phyloP scores from a whole-genome alignment of 2,888 invertebrate genomes.

The Rhingia rostrata region DNA sequence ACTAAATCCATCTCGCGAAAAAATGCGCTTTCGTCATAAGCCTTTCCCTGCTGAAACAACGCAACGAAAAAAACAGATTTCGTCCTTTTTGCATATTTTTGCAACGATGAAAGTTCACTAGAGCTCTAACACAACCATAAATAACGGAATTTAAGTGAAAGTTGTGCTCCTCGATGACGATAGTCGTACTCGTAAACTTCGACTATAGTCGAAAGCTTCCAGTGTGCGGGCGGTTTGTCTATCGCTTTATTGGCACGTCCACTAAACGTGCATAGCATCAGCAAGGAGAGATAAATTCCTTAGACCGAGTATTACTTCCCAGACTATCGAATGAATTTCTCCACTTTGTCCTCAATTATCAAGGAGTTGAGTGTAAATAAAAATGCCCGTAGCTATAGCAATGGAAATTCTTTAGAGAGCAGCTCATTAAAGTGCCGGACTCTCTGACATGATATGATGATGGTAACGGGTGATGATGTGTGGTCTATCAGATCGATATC shows the following conservation, averaged over 20 bases:
- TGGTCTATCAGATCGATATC: constrained; percentile 64
- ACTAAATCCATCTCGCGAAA: too few relatives aligned
- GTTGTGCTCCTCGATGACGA: constrained; percentile 41
- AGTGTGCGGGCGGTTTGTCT: constrained; percentile 26
- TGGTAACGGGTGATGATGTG: constrained; percentile 19
- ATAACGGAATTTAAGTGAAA: constrained; percentile 61
- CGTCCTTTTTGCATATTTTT: constrained; percentile 15
- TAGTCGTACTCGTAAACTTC: constrained; percentile 1
- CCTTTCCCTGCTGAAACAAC: background rate
- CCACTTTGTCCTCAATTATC: constrained; percentile 68
- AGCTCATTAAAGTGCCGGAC: constrained; percentile 60
- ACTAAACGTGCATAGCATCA: constrained; percentile 60
- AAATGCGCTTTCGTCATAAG: background rate
- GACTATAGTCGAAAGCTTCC: constrained; percentile 28
- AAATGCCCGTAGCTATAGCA: constrained; percentile 31
- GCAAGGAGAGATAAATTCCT: constrained; percentile 56
- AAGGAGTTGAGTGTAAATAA: constrained; percentile 64
- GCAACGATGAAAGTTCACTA: constrained; percentile 23
- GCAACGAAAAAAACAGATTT: background rate
- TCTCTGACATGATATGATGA: constrained; percentile 34
- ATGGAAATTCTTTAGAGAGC: constrained; percentile 63
- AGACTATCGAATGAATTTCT: constrained; percentile 56
- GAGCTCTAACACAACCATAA: constrained; percentile 18
- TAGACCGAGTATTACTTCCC: constrained; percentile 44
- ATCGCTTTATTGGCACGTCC: constrained; percentile 68